Evolutionary conservation across 2,113 vertebrate species (phyloP), one percentile per base, ranked within the genome.

Genomic region (Xiphophorus couchianus): DNA sequence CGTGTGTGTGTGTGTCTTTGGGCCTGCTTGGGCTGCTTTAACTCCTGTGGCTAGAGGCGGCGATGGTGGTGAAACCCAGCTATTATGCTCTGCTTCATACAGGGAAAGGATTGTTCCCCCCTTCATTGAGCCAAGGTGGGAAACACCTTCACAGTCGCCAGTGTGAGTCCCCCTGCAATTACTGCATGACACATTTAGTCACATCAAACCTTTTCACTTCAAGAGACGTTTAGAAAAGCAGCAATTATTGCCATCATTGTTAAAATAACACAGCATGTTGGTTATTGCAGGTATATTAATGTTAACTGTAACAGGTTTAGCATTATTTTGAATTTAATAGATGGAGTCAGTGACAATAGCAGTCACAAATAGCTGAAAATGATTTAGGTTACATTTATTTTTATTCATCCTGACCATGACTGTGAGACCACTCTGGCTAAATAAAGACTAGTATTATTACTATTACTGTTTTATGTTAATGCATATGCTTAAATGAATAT

Each of bases 11-110:
- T 58, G 8, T 58, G 51, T 58, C 22, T 81, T 85, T 82, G 76
- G 72, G 78, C 61, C 66, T 22, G 8, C 73, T n/a, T 60, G 61
- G 83, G 73, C 71, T 91, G 85, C 85, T 90, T 73, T 85, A 68
- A 79, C 65, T 84, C 90, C 89, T 19, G 35, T 66, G 86, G 88
- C 87, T 74, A 86, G 70, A 88, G 71, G 73, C 74, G 27, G 70
- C 31, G 28, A 71, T 29, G 83, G 71, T 22, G 84, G 62, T 81
- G 73, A 78, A 84, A 84, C 77, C 64, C 68, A 74, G 82, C 81
- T 83, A 87, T 91, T 87, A 85, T 71, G 63, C 63, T 62, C 35
- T 29, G 71, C 79, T 83, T 73, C 66, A 81, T 76, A 78, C 84
- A 85, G 67, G 69, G 76, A 70, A 31, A 78, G 66, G 76, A 71